Percentiles rank a stretch among this genome's conserved stretches.
Evolutionary conservation across 2,888 invertebrate genomes (phyloP).

Genomic region (Apotomis capreana): DNA sequence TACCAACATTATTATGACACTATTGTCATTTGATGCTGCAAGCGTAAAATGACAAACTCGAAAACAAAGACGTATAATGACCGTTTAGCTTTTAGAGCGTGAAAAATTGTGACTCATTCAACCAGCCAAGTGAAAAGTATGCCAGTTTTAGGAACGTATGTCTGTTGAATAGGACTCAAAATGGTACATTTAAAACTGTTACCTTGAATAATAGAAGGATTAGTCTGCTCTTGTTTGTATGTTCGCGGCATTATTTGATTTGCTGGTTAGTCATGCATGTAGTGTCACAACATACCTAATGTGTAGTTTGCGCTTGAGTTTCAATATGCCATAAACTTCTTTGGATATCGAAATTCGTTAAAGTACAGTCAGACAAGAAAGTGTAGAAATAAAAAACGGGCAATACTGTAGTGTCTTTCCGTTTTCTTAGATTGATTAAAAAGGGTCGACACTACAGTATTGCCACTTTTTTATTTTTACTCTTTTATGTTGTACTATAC

Average conservation of each 20-base stretch:
- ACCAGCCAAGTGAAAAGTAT: background rate
- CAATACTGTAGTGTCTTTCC: too few species aligned
- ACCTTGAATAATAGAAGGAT: slow-evolving; percentile 21
- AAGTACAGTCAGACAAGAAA: too few species aligned
- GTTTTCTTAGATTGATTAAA: too few species aligned
- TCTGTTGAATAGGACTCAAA: slow-evolving; percentile 4
- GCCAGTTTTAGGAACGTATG: background rate
- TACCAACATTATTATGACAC: background rate
- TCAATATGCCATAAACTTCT: too few species aligned
- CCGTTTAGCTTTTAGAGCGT: slow-evolving; percentile 5
- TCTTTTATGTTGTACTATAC: too few species aligned
- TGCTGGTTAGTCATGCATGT: slow-evolving; percentile 8
- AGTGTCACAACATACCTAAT: background rate
- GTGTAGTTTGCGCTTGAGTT: background rate
- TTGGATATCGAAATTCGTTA: too few species aligned
- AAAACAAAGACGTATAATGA: slow-evolving; percentile 9
- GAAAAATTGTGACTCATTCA: slow-evolving; percentile 10
- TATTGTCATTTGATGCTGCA: background rate
- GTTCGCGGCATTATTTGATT: slow-evolving; percentile 17
- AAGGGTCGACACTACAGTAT: too few species aligned
- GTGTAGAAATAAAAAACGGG: too few species aligned
- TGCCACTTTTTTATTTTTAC: too few species aligned
- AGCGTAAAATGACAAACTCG: slow-evolving; percentile 1
- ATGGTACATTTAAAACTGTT: background rate
- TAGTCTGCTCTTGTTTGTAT: slow-evolving; percentile 10